Conservation (phyloP, 2,113 vertebrate genomes). For the Kryptolebias marmoratus region DNA sequence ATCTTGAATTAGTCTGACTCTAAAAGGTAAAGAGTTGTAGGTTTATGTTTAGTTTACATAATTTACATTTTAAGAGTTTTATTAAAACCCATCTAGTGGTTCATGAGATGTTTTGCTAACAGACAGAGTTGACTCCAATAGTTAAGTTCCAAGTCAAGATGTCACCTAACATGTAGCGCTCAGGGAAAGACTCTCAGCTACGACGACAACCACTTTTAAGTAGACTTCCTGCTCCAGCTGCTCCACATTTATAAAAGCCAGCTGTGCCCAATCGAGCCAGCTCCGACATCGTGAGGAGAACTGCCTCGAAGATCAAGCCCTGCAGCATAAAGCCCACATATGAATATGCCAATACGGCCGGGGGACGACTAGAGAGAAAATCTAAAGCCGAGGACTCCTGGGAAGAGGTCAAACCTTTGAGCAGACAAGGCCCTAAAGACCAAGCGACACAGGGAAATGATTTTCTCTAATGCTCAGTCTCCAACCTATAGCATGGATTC, state of each 20-base stretch:
- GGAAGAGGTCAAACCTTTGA: conserved; percentile 56
- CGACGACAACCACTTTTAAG: conserved; percentile 3
- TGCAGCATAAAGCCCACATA: conserved; percentile 15
- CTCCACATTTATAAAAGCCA: conserved; percentile 57
- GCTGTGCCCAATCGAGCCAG: conserved; percentile 61
- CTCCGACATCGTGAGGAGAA: conserved; percentile 63
- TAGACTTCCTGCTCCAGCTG: conserved; percentile 54
- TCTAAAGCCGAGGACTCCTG: conserved; percentile 27
- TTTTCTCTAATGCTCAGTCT: conserved; percentile 47
- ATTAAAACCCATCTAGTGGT: no score
- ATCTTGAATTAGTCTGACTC: no score
- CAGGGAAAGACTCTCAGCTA: no score
- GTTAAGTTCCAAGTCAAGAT: no score
- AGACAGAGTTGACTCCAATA: no score
- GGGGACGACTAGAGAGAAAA: conserved; percentile 25
- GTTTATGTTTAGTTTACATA: no score
- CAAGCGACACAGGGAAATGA: conserved; percentile 47
- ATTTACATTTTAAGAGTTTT: no score
- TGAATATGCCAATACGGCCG: conserved; percentile 33
- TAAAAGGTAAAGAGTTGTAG: no score
- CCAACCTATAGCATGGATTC: conserved; percentile 53
- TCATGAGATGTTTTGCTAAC: no score
- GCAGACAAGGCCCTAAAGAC: conserved; percentile 44
- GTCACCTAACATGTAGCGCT: no score
- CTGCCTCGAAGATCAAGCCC: conserved; percentile 40